Percentiles rank a stretch among this genome's conserved stretches.
Evolutionary conservation across 2,888 invertebrate species (phyloP).

Genomic region (Sepioteuthis lessoniana): DNA sequence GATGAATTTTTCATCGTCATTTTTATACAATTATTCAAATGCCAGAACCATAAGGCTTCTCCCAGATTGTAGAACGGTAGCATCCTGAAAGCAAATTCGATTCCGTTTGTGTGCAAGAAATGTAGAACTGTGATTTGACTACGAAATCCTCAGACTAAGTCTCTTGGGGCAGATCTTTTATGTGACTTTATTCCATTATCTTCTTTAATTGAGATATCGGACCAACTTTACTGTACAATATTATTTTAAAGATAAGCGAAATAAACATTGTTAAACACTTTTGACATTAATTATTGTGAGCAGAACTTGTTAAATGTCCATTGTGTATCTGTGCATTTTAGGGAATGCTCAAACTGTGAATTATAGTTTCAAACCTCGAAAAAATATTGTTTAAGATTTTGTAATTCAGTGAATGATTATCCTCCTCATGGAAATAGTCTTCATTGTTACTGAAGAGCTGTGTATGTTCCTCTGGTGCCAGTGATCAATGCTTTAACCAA

Average conservation of each 20-base stretch:
- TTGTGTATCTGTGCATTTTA: too few relatives aligned
- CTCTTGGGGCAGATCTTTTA: neutral
- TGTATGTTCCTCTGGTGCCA: too few relatives aligned
- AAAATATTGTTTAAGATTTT: too few relatives aligned
- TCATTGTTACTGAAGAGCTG: too few relatives aligned
- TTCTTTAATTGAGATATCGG: neutral
- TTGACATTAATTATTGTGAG: neutral
- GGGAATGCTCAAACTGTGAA: too few relatives aligned
- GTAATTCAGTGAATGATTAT: too few relatives aligned
- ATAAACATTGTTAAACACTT: neutral
- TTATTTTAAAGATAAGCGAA: neutral
- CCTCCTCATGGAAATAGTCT: too few relatives aligned
- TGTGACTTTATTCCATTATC: neutral
- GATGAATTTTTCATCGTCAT: neutral
- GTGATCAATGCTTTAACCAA: too few relatives aligned
- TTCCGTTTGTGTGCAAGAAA: neutral
- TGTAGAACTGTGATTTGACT: neutral
- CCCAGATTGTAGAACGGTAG: neutral
- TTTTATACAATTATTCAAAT: constrained; percentile 33
- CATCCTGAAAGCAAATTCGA: neutral
- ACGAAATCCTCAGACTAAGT: neutral
- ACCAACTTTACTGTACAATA: neutral
- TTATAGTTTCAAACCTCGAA: too few relatives aligned
- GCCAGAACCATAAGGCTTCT: neutral
- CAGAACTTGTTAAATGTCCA: too few relatives aligned